Evolutionary conservation across 1,140 invertebrate species (phyloP).

Genomic region (Pectinophora gossypiella): DNA sequence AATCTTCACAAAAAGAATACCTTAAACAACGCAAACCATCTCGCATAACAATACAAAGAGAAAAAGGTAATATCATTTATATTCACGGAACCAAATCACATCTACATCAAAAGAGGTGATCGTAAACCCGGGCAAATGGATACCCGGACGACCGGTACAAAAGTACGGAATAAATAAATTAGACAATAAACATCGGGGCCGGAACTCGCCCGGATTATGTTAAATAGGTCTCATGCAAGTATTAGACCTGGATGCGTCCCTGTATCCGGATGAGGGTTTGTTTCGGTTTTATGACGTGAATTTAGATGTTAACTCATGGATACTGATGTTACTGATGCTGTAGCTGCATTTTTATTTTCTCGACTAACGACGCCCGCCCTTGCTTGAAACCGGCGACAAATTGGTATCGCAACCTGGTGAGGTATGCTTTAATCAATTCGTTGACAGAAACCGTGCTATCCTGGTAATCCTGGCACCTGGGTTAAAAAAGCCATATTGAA

Average conservation of each 20-base stretch:
- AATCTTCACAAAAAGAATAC: too few species aligned
- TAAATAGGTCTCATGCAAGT: slow-evolving; percentile 1
- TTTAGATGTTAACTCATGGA: background rate
- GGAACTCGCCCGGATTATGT: background rate
- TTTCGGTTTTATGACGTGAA: background rate
- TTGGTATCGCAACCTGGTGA: too few species aligned
- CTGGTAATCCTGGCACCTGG: too few species aligned
- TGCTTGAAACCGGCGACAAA: too few species aligned
- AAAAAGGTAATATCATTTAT: slow-evolving; percentile 4
- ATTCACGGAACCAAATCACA: slow-evolving; percentile 2
- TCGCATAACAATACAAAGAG: slow-evolving; percentile 1
- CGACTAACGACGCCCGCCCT: too few species aligned
- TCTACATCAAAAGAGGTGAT: slow-evolving; percentile 4
- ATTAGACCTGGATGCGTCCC: background rate
- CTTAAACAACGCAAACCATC: too few species aligned
- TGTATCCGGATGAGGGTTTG: background rate
- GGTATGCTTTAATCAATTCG: too few species aligned
- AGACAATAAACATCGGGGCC: background rate
- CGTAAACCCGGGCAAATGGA: background rate
- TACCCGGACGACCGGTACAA: background rate
- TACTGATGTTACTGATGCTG: too few species aligned
- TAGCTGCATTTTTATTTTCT: too few species aligned
- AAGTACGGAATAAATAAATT: slow-evolving; percentile 2
- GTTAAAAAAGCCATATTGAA: too few species aligned
- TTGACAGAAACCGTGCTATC: too few species aligned